A percentile compares a stretch with the other conserved stretches of the same genome.
Conservation (phyloP, 1,140 invertebrate genomes). For the Palaemon carinicauda region DNA sequence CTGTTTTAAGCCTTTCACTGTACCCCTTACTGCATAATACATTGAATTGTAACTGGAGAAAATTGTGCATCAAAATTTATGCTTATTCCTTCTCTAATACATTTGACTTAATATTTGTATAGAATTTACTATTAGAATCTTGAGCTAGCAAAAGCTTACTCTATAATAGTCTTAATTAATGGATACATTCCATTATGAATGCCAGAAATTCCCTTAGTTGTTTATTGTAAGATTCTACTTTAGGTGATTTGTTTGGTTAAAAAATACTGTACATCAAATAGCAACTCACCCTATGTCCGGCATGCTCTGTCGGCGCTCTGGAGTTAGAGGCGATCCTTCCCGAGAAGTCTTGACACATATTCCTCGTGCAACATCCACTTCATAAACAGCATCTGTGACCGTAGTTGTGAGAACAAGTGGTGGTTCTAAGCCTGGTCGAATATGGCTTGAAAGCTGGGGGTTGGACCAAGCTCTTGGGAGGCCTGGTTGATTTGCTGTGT, state of each 20-base stretch:
- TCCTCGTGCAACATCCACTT: slow-evolving; percentile 84
- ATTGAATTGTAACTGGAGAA: too few species aligned
- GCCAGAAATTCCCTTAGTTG: too few species aligned
- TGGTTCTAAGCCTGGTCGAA: slow-evolving; percentile 67
- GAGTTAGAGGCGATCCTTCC: slow-evolving; percentile 57
- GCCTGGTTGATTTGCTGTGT: slow-evolving; percentile 62
- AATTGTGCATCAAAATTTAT: too few species aligned
- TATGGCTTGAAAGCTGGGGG: slow-evolving; percentile 69
- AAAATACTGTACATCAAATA: background rate
- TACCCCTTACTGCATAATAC: too few species aligned
- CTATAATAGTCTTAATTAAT: too few species aligned
- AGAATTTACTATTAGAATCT: too few species aligned
- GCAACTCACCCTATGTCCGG: slow-evolving; percentile 58
- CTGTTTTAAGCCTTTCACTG: too few species aligned
- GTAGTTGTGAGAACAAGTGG: slow-evolving; percentile 80
- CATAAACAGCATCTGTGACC: slow-evolving; percentile 82
- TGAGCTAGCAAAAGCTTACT: too few species aligned
- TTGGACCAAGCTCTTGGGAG: slow-evolving; percentile 81
- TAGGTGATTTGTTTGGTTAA: background rate
- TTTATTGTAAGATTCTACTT: background rate
- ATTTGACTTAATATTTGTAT: too few species aligned
- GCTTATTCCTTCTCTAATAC: too few species aligned
- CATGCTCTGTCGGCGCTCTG: slow-evolving; percentile 59
- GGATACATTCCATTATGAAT: too few species aligned
- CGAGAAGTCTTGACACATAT: slow-evolving; percentile 67